phyloP scores from a whole-genome alignment of 2,797 vertebrate genomes.

The Nyctibius grandis region DNA sequence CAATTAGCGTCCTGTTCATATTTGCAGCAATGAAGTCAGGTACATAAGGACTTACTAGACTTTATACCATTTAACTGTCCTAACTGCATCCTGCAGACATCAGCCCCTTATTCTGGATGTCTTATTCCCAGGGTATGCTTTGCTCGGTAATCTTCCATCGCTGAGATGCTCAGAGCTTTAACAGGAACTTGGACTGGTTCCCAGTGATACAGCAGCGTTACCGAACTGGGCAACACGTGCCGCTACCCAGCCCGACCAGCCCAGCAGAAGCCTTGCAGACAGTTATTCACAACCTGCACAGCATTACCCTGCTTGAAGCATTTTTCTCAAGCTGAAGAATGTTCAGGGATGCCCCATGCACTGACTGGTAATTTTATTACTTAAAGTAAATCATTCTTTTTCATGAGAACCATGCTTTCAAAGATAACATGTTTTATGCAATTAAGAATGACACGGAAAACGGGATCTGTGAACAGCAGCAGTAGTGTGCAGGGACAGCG shows the following conservation, averaged over 20 bases:
- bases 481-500: not conserved
- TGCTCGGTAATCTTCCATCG: not conserved
- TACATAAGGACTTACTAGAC: not conserved
- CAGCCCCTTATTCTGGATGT: not conserved
- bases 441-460: not conserved
- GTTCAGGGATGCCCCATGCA: not conserved
- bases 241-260: rapidly evolving
- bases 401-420: not conserved
- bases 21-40: not conserved
- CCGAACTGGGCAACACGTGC: rapidly evolving
- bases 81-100: not conserved
- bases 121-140: not conserved
- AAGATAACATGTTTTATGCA: not conserved
- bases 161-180: not conserved
- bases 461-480: not conserved
- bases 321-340: not conserved
- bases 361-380: not conserved
- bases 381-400: not conserved
- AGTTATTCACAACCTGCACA: not conserved
- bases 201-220: not conserved
- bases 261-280: not conserved
- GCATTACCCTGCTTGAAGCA: not conserved
- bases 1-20: not conserved
- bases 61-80: not conserved
- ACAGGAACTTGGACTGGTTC: not conserved